Percentiles rank a stretch among this genome's conserved stretches.
phyloP scores from a whole-genome alignment of 2,888 invertebrate genomes.

The Amphipyra berbera region DNA sequence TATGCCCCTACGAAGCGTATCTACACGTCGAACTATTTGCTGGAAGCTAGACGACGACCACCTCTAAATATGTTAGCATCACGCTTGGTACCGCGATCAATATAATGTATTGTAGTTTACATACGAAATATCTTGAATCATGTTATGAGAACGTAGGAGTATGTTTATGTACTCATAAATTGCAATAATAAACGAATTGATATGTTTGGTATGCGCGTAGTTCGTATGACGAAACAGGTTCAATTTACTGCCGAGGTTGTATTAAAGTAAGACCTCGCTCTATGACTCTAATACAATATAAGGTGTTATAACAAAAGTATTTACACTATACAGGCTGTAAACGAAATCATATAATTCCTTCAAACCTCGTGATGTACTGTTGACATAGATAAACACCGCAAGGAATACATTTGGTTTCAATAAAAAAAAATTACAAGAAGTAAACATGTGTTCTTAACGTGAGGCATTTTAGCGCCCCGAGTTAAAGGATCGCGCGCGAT shows the following conservation, averaged over 20 bases:
- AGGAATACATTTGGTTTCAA: no score
- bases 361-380: no score
- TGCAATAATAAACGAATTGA: slow-evolving; percentile 3
- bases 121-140: background rate
- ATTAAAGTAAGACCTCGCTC: background rate
- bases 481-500: no score
- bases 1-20: slow-evolving; percentile 53
- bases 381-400: no score
- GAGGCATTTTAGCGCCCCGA: no score
- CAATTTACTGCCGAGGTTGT: slow-evolving; percentile 4
- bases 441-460: no score
- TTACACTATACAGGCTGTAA: no score
- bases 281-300: no score
- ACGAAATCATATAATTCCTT: no score
- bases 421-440: no score
- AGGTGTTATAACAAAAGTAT: no score
- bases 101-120: background rate
- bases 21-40: slow-evolving; percentile 50
- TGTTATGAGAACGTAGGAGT: background rate
- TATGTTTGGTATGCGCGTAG: background rate
- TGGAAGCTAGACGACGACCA: slow-evolving; percentile 47
- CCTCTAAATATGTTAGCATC: slow-evolving; percentile 35
- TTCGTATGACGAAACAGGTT: slow-evolving; percentile 2
- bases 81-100: slow-evolving; percentile 47
- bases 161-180: background rate